Conservation (phyloP, 2,113 vertebrate genomes). For the Sigmodon hispidus region DNA sequence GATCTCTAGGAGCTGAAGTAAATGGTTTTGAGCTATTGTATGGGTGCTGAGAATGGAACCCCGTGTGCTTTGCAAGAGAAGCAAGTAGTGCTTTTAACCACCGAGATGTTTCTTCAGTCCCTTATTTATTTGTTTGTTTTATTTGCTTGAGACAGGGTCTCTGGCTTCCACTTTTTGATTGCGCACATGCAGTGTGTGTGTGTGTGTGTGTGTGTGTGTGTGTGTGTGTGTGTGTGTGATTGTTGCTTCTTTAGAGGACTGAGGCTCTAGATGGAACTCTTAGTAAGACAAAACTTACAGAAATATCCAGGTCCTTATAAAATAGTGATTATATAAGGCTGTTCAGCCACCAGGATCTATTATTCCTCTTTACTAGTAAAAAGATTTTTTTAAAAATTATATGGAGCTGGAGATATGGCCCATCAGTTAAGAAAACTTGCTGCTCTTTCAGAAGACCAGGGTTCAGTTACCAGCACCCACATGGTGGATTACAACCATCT, state of each 20-base stretch:
- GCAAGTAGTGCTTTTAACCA: no score
- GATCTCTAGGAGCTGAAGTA: background rate
- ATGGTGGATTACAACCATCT: background rate
- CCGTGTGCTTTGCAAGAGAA: background rate
- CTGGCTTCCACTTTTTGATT: background rate
- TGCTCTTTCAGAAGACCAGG: background rate
- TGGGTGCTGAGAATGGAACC: background rate
- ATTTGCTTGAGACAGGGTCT: background rate
- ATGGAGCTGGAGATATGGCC: background rate
- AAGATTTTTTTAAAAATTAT: background rate
- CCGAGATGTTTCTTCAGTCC: background rate
- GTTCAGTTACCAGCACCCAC: background rate
- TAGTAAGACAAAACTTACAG: constrained; percentile 62
- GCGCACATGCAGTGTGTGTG: no score
- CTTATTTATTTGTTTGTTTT: background rate
- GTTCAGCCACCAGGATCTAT: constrained; percentile 71
- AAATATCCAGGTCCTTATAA: constrained; percentile 75
- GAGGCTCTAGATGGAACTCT: constrained; percentile 74
- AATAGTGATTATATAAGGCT: constrained; percentile 72
- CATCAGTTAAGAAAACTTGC: background rate
- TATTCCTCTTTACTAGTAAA: background rate
- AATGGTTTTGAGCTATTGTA: background rate
- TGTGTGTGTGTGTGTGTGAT: background rate
- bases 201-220: background rate
- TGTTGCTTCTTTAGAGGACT: constrained; percentile 77